Conservation (phyloP, 1,140 invertebrate species). For the Drepana arcuata region DNA sequence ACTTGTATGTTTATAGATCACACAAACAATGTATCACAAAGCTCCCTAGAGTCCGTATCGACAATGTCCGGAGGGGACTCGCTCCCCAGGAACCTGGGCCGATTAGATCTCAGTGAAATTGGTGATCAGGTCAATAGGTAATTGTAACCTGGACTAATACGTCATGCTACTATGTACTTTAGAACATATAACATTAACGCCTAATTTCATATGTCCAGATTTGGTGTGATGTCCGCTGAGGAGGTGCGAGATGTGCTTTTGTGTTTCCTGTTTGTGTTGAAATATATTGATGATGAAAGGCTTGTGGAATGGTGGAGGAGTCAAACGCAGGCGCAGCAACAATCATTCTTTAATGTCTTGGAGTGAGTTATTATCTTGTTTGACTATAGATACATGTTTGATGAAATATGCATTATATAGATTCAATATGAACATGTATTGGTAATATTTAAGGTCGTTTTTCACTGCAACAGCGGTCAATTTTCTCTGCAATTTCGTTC, state of each 20-base stretch:
- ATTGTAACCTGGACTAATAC: slow-evolving; percentile 5
- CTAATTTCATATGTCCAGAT: slow-evolving; percentile 40
- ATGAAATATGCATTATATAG: no score
- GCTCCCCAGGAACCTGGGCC: slow-evolving; percentile 44
- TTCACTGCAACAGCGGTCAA: no score
- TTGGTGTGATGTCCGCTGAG: slow-evolving; percentile 67
- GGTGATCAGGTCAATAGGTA: slow-evolving; percentile 69
- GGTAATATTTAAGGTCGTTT: no score
- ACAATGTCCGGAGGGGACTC: slow-evolving; percentile 68
- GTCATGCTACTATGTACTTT: background rate
- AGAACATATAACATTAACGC: slow-evolving; percentile 1
- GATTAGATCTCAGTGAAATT: slow-evolving; percentile 58
- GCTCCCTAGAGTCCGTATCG: slow-evolving; percentile 76
- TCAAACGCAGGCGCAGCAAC: slow-evolving; percentile 81
- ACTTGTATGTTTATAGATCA: slow-evolving; percentile 48
- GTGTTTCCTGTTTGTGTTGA: slow-evolving; percentile 92
- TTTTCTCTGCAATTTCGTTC: no score
- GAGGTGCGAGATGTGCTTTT: slow-evolving; percentile 92
- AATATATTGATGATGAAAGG: slow-evolving; percentile 90
- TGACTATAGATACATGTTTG: no score
- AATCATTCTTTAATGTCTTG: slow-evolving; percentile 85
- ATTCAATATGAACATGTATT: no score
- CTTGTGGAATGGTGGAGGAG: slow-evolving; percentile 94
- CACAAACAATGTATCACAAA: slow-evolving; percentile 57
- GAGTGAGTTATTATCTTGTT: slow-evolving; percentile 77